Percentiles rank a stretch among this genome's conserved stretches.
Evolutionary conservation across 2,113 vertebrate species (phyloP).

Genomic region (Leptosomus discolor): DNA sequence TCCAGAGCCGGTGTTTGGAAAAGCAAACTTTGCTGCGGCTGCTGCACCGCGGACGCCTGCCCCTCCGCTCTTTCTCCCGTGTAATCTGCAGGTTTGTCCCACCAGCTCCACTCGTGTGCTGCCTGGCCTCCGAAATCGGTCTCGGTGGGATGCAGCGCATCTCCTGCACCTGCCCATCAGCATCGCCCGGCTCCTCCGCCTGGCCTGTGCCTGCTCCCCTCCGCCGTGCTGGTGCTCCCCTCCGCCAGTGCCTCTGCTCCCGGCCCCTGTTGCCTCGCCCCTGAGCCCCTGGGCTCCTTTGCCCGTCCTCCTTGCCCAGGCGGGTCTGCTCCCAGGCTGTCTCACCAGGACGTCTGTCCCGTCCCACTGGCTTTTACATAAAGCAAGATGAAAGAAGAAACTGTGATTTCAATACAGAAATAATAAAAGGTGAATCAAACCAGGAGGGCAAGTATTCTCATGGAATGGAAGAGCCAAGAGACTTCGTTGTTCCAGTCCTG

Average conservation of each 20-base stretch:
- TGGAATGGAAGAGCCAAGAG: not conserved
- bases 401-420: not conserved
- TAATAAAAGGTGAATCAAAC: not conserved
- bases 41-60: not conserved
- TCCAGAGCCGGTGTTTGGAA: fast-evolving
- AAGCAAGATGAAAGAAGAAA: too few relatives aligned
- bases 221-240: too few relatives aligned
- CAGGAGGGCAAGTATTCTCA: not conserved
- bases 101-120: not conserved
- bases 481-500: fast-evolving
- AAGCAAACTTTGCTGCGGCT: not conserved
- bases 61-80: not conserved
- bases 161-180: not conserved
- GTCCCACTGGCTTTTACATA: fast-evolving
- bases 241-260: not conserved
- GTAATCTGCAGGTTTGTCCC: not conserved
- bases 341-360: fast-evolving
- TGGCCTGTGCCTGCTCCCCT: not conserved
- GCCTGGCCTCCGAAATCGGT: not conserved
- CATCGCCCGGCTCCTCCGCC: fast-evolving
- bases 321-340: not conserved
- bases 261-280: too few relatives aligned
- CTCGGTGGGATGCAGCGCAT: not conserved
- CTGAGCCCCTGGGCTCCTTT: not conserved
- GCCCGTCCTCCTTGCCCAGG: not conserved